A percentile compares a stretch with the other conserved stretches of the same genome.
These are phyloP conservation scores for Gopherus evgoodei DNA, from an alignment of 2,113 vertebrate species.

Conservation along the genomic window DNA sequence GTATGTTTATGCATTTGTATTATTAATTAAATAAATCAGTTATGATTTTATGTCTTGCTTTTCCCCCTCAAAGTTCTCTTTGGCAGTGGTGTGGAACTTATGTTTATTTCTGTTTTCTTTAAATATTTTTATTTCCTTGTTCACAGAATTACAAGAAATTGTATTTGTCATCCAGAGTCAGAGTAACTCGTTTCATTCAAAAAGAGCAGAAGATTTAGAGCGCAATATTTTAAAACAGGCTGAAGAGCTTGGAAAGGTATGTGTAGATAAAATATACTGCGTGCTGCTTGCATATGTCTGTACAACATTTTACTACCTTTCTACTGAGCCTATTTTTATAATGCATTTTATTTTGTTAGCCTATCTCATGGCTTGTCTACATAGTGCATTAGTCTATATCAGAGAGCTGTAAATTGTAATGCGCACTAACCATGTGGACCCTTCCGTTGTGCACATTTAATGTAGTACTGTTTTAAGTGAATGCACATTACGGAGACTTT, in stretches of 20 bases:
- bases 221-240: constrained; percentile 87
- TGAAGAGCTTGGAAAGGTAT: constrained; percentile 84
- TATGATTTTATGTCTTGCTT: background rate
- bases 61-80: background rate
- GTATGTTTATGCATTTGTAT: background rate
- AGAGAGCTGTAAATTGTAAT: background rate
- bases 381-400: background rate
- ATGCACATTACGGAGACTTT: too few relatives aligned
- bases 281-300: background rate
- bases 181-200: constrained; percentile 91
- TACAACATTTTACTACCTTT: background rate
- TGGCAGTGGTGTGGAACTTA: background rate
- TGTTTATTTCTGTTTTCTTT: background rate
- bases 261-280: constrained; percentile 8
- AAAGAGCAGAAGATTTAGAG: constrained; percentile 86
- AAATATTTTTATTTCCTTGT: constrained; percentile 62
- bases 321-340: background rate
- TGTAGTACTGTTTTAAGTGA: background rate
- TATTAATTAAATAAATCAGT: background rate
- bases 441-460: background rate
- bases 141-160: constrained; percentile 89
- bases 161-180: constrained; percentile 98
- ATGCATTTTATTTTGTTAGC: background rate
- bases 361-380: background rate
- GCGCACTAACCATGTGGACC: background rate